Percentiles rank a stretch among this genome's conserved stretches.
Conservation (phyloP, 1,140 invertebrate genomes). For the Caenorhabditis inopinata region DNA sequence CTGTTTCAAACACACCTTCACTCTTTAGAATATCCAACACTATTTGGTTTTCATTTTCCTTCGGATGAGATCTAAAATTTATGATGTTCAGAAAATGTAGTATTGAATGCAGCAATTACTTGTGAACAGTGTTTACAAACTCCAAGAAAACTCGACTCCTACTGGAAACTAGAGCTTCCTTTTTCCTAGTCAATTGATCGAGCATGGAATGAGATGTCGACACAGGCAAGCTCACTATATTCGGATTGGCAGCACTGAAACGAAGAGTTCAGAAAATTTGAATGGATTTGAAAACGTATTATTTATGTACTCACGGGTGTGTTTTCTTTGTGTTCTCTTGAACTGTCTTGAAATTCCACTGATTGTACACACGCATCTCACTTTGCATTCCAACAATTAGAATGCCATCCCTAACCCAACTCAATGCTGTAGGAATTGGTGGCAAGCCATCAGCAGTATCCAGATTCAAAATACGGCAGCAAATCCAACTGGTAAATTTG, state of each 20-base stretch:
- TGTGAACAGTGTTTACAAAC: slow-evolving; percentile 10
- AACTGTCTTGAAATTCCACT: slow-evolving; percentile 42
- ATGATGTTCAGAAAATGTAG: too few species aligned
- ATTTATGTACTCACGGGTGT: not conserved
- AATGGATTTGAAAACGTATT: too few species aligned
- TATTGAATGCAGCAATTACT: not conserved
- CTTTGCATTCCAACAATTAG: slow-evolving; percentile 98
- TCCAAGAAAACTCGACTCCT: slow-evolving; percentile 22
- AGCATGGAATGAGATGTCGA: slow-evolving; percentile 61
- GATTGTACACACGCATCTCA: slow-evolving; percentile 98
- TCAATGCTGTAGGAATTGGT: slow-evolving; percentile 94
- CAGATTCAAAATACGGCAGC: slow-evolving; percentile 83
- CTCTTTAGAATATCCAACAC: slow-evolving; percentile 56
- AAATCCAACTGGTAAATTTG: slow-evolving; percentile 80
- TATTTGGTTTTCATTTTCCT: slow-evolving; percentile 21
- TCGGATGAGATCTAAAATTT: not conserved
- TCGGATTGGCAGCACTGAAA: slow-evolving; percentile 28
- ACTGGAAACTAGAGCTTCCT: slow-evolving; percentile 25
- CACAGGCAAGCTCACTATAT: slow-evolving; percentile 45
- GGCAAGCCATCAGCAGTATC: slow-evolving; percentile 90
- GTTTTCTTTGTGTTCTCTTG: not conserved
- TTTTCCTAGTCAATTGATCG: slow-evolving; percentile 51
- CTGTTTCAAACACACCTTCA: slow-evolving; percentile 86
- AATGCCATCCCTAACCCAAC: slow-evolving; percentile 95
- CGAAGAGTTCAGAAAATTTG: too few species aligned